Conservation (phyloP, 2,797 vertebrate species). For the Parotocinclus haroldoi region DNA sequence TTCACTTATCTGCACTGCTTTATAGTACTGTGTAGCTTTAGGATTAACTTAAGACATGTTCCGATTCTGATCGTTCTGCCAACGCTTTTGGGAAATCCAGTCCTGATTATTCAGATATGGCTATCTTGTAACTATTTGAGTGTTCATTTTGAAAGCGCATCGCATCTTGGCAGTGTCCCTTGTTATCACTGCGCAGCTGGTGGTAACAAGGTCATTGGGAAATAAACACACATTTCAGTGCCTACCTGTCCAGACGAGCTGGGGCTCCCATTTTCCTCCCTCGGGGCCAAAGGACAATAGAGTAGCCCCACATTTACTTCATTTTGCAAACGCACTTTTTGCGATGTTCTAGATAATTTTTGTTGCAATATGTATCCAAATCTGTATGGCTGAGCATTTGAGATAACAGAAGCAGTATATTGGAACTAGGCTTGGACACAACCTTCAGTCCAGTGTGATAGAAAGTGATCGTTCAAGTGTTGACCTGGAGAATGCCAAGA, state of each 20-base stretch:
- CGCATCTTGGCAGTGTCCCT: conserved; percentile 22
- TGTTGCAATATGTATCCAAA: too few relatives aligned
- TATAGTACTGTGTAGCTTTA: background rate
- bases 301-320: conserved; percentile 1
- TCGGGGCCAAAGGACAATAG: conserved; percentile 4
- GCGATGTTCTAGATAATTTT: too few relatives aligned
- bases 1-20: conserved; percentile 10
- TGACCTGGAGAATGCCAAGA: too few relatives aligned
- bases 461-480: too few relatives aligned
- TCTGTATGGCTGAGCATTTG: too few relatives aligned
- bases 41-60: background rate
- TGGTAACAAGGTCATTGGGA: conserved; percentile 29
- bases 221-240: conserved; percentile 17
- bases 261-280: conserved; percentile 8
- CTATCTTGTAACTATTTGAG: conserved; percentile 17
- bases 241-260: background rate
- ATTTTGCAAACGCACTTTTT: too few relatives aligned
- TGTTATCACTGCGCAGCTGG: conserved; percentile 20
- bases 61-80: conserved; percentile 10
- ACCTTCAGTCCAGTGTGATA: too few relatives aligned
- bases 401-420: too few relatives aligned
- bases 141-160: conserved; percentile 7
- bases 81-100: conserved; percentile 10
- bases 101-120: conserved; percentile 1
- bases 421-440: too few relatives aligned